Base-by-base conservation (phyloP, 30 jellyfish, hydroid and myxozoan species). In the Chironex yamaguchii region DNA sequence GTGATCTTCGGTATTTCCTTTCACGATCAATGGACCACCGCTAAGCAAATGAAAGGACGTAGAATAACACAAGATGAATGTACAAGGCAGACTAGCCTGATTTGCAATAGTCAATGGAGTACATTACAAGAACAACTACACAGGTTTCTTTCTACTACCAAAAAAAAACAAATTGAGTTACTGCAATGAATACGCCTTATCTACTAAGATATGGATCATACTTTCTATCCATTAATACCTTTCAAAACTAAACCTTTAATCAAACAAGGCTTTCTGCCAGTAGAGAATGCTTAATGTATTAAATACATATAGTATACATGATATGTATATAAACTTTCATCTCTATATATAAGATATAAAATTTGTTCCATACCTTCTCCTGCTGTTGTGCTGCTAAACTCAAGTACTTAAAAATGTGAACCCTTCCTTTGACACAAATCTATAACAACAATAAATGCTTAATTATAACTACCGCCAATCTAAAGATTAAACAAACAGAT, bases 341-440 rank as follows among this genome's bases (percentile, higher is more conserved):
- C 42, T 2, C 14, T 64, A 25, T 14, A 64, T 64, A 58, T n/a
- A 21, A 32, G 31, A 12, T 33, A 20, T 24, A 24, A 20, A 17
- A n/a, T 1, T 17, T 3, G 27, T 24, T 30, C 26, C 73, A 42
- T 36, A 94, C 99, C 96, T 89, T 94, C 31, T 94, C 99, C 75
- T 94, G 99, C 58, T 94, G 94, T 64, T 94, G 99, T 0, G 99
- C 99, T 2, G 99, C 99, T 21, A 94, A 52, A 36, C 97, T 94
- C 31, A 94, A 70, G 42, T 29, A 89, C 63, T 94, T 94, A 83
- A 94, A 89, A 21, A 89, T 88, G 48, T 94, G 99, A 34, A 94
- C 22, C 26, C 97, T 76, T 36, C 99, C 99, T 79, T 84, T 94
- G 48, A 88, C 79, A 82, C 99, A 94, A 4, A 94, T 54, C 98